Base-by-base conservation (phyloP, 1,140 invertebrate genomes). In the Branchinecta lindahli region DNA sequence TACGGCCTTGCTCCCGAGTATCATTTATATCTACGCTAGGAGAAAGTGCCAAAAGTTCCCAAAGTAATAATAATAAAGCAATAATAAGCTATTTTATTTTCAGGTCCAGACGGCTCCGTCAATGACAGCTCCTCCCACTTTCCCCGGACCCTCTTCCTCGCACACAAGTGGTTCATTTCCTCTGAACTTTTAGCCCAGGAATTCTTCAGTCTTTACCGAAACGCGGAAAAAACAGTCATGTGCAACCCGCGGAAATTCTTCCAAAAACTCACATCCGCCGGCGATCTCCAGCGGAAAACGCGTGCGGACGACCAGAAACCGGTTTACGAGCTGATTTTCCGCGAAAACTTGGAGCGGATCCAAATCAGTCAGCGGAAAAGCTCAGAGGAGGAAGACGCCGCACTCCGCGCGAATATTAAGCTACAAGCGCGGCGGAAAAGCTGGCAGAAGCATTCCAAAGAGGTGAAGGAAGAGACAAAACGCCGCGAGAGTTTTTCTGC, bases 121-220 rank as follows among this genome's bases (percentile, higher is more conserved):
- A 65, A 67, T 15, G 70, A 67, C n/a, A 46, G 21, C 21, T 65
- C 70, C 66, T 20, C 44, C n/a, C 52, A 71, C 21, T 71, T 67
- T 46, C 70, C 70, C 18, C 45, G 67, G 8, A 71, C 67, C 46
- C 68, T 71, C 66, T 68, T 71, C 46, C 65, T 71, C 18, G 67
- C 68, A 33, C 70, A 71, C 46, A 66, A 71, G 46, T 71, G 70
- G 70, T 71, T 71, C 52, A 71, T 67, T 21, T 67, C 66, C 8
- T 71, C 70, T 12, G 70, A 71, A 52, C 33, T 61, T 8, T 46
- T 71, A 44, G 67, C 70, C n/a, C 46, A 66, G 20, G 66, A 67
- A 45, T 68, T 71, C 12, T 46, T 46, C 65, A 46, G 12, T 1
- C 46, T 71, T 8, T 67, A 61, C 18, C 12, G 52, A 61, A 20